Evolutionary conservation across 2,888 invertebrate species (phyloP).

Genomic region (Melolontha melolontha): DNA sequence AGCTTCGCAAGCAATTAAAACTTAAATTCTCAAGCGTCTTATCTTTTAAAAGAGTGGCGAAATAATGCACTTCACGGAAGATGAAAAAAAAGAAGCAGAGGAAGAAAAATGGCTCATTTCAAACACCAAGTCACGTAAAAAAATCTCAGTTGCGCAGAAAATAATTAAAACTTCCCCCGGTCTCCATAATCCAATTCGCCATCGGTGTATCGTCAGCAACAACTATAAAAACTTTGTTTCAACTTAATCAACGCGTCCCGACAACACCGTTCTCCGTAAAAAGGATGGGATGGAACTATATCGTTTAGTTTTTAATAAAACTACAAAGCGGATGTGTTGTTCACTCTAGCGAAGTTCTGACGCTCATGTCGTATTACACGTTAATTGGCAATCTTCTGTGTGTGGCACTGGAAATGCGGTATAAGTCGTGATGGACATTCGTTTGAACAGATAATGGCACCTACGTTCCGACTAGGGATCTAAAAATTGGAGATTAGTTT

Average conservation of each 20-base stretch:
- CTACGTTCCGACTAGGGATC: background rate
- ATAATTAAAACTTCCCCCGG: conserved; percentile 11
- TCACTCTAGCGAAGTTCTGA: too few relatives aligned
- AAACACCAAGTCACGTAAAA: conserved; percentile 15
- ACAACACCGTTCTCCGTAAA: background rate
- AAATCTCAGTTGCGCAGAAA: conserved; percentile 6
- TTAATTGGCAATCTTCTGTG: conserved; percentile 22
- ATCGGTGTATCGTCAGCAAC: background rate
- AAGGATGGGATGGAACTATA: background rate
- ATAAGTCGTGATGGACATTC: conserved; percentile 13
- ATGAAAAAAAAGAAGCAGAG: background rate
- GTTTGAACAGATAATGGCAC: background rate
- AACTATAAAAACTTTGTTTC: conserved; percentile 6
- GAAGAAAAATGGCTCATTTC: background rate
- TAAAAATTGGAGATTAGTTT: background rate
- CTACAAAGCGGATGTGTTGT: background rate
- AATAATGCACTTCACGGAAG: too few relatives aligned
- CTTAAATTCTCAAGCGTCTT: too few relatives aligned
- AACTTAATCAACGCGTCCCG: conserved; percentile 9
- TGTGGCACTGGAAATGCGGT: background rate
- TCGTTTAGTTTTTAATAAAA: conserved; percentile 15
- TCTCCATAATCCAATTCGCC: conserved; percentile 5
- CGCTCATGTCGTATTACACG: background rate
- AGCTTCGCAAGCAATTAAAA: too few relatives aligned
- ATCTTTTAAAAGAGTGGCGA: too few relatives aligned